Evolutionary conservation across 2,888 invertebrate genomes (phyloP).

Genomic region (Lydus trimaculatus): DNA sequence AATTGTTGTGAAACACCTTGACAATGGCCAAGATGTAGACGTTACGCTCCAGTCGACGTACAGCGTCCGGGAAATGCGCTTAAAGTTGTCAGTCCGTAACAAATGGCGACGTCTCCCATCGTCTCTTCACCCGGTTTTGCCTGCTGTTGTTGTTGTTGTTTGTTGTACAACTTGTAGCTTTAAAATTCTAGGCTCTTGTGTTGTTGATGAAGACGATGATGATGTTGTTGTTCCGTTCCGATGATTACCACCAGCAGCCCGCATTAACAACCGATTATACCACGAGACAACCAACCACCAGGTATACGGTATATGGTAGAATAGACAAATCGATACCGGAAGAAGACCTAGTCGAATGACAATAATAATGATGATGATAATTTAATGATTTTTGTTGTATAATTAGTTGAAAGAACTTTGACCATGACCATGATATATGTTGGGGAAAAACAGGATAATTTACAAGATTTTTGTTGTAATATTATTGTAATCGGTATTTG

Average conservation of each 20-base stretch:
- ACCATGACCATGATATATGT: neutral
- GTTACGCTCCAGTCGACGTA: constrained; percentile 51
- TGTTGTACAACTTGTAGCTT: neutral
- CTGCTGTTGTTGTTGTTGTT: too few species aligned
- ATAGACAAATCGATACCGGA: constrained; percentile 29
- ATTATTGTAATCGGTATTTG: too few species aligned
- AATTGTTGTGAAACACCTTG: constrained; percentile 19
- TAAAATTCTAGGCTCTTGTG: neutral
- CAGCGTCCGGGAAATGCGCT: constrained; percentile 53
- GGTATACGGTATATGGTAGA: too few species aligned
- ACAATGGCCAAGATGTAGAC: constrained; percentile 39
- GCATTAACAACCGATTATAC: constrained; percentile 33
- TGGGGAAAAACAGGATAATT: neutral
- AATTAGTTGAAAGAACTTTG: neutral
- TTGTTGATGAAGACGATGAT: constrained; percentile 4
- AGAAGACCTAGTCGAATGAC: constrained; percentile 17
- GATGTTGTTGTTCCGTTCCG: constrained; percentile 29
- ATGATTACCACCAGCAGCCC: constrained; percentile 30
- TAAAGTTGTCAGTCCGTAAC: constrained; percentile 53
- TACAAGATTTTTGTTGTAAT: neutral
- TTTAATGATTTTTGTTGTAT: neutral
- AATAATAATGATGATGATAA: neutral
- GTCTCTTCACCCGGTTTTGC: constrained; percentile 29
- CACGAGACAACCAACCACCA: neutral
- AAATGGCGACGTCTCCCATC: constrained; percentile 35